These are phyloP conservation scores for Mirounga angustirostris DNA, from an alignment of 2,113 vertebrate genomes.

Conservation along the genomic window DNA sequence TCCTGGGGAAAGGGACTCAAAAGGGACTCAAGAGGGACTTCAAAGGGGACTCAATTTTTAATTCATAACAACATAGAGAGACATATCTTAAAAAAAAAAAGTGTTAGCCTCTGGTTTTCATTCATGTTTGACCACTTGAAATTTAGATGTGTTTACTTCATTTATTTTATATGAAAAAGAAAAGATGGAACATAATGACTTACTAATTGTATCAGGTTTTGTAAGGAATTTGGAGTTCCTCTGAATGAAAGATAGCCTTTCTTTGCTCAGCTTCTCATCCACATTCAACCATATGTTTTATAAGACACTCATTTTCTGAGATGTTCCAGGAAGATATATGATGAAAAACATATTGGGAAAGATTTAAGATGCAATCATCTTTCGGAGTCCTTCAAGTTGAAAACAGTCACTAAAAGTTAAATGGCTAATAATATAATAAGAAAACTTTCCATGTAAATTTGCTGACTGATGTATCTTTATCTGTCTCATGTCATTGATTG, in stretches of 20 bases:
- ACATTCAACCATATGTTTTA: conserved; percentile 55
- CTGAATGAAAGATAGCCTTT: conserved; percentile 38
- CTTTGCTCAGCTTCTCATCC: conserved; percentile 62
- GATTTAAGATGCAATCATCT: conserved; percentile 45
- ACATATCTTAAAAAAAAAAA: background rate
- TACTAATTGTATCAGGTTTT: background rate
- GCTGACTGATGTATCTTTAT: background rate
- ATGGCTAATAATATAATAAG: background rate
- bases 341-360: conserved; percentile 1
- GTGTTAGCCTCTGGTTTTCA: background rate
- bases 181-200: background rate
- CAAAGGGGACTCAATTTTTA: background rate
- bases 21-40: background rate
- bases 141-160: conserved; percentile 24
- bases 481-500: background rate
- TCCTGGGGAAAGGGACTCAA: background rate
- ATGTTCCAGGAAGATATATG: conserved; percentile 36
- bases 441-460: background rate
- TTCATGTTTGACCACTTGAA: background rate
- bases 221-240: background rate
- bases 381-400: conserved; percentile 39
- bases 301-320: conserved; percentile 55
- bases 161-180: conserved; percentile 51
- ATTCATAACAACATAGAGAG: background rate
- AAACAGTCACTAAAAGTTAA: conserved; percentile 48